Percentiles rank a stretch among this genome's conserved stretches.
Evolutionary conservation across 2,113 vertebrate genomes (phyloP).

Genomic region (Phainopepla nitens): DNA sequence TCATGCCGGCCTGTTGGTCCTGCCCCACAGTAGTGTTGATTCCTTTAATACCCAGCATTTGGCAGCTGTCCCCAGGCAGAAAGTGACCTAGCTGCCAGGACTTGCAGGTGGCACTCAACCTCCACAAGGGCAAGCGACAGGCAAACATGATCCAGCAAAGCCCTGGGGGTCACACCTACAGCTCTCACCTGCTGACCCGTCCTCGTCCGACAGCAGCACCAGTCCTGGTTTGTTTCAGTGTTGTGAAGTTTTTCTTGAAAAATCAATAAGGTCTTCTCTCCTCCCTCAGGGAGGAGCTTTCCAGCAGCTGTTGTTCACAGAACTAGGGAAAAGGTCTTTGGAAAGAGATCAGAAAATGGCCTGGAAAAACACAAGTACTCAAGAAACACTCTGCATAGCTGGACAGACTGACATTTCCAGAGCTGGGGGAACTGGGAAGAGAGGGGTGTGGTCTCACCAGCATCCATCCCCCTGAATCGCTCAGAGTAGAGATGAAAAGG

Average conservation of each 20-base stretch:
- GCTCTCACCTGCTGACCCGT: too few species aligned
- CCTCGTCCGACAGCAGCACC: rapidly evolving
- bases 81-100: rapidly evolving
- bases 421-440: background rate
- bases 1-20: rapidly evolving
- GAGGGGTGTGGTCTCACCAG: rapidly evolving
- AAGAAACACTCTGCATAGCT: background rate
- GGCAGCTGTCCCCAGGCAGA: background rate
- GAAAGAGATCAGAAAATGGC: background rate
- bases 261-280: background rate
- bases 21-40: rapidly evolving
- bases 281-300: constrained; percentile 13
- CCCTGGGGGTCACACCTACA: rapidly evolving
- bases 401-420: rapidly evolving
- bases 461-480: background rate
- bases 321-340: constrained; percentile 28
- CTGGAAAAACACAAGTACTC: background rate
- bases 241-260: background rate
- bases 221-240: background rate
- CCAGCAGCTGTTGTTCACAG: background rate
- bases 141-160: background rate
- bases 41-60: background rate
- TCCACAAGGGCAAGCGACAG: background rate
- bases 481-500: background rate
- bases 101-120: background rate